Evolutionary conservation across 2,888 invertebrate genomes (phyloP), one percentile per base, ranked within the genome.

Genomic region (Lomographa bimaculata): DNA sequence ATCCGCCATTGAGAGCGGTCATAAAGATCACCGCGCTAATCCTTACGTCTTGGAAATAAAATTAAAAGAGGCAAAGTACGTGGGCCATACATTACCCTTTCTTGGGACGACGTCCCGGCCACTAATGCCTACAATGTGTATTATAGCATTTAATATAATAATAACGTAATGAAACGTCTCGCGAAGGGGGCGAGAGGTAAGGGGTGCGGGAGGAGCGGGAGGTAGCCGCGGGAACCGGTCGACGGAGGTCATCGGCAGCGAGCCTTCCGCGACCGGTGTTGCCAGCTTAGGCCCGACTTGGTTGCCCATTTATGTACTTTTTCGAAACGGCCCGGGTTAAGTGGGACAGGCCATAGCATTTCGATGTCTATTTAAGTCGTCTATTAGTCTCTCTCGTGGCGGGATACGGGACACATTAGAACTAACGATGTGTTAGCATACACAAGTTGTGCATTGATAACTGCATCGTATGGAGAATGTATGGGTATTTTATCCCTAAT

Each of bases 71-170:
- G 33, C 37, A 46, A 30, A 50, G 52, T 55, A 55, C 65, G 54
- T 54, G 65, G 65, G 60, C 70, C 66, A 73, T 79, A 74, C 75
- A 73, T 80, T 78, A 77, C 71, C 77, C 71, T 76, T 77, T 71
- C 76, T 76, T 70, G 65, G 74, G 77, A 71, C 68, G 66, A 67
- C 70, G 76, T 73, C 75, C 71, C 69, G 66, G 58, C 71, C 69
- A 78, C 84, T 85, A 86, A 87, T 85, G 80, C 83, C 75, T 77
- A 85, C 87, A 86, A 82, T 83, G 85, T 86, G 84, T 82, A 86
- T 83, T 85, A 86, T 79, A 87, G 82, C 84, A 83, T 87, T 89
- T 87, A 89, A 87, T 89, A 89, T 87, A 86, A 89, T 89, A 89
- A 89, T 89, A 89, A 85, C 81, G 86, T 89, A 89, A 89, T 89